These are phyloP conservation scores for Lepus timidus DNA, from an alignment of 2,113 vertebrate genomes.

Conservation along the genomic window DNA sequence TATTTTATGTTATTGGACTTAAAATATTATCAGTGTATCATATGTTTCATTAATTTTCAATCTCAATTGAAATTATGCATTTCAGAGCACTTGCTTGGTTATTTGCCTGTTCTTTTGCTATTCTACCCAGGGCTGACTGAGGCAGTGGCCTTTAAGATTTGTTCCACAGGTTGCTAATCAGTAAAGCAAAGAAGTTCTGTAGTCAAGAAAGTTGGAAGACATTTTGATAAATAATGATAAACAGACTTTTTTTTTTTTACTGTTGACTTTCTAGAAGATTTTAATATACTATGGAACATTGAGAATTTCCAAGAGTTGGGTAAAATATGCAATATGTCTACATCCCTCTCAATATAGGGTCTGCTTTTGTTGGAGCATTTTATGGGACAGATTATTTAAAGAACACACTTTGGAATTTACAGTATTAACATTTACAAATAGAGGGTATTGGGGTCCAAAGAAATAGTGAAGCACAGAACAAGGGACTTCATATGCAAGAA, in stretches of 20 bases:
- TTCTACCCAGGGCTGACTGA: not conserved
- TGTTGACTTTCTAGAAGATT: slow-evolving; percentile 3
- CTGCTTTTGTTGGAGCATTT: not conserved
- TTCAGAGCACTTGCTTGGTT: slow-evolving; percentile 44
- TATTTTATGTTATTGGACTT: not conserved
- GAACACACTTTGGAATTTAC: not conserved
- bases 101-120: slow-evolving; percentile 17
- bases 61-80: slow-evolving; percentile 53
- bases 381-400: not conserved
- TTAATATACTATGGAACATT: not conserved
- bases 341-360: not conserved
- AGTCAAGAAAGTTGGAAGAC: not conserved
- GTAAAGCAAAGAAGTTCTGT: not conserved
- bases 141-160: not conserved
- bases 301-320: not conserved
- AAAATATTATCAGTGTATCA: slow-evolving; percentile 1
- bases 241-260: not conserved
- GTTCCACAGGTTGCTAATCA: slow-evolving; percentile 29
- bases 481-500: not conserved
- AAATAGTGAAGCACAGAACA: not conserved
- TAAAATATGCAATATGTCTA: not conserved
- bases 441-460: not conserved
- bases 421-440: not conserved
- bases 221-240: not conserved
- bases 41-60: not conserved